Conservation (phyloP, 1,140 invertebrate genomes). For the Forficula auricularia region DNA sequence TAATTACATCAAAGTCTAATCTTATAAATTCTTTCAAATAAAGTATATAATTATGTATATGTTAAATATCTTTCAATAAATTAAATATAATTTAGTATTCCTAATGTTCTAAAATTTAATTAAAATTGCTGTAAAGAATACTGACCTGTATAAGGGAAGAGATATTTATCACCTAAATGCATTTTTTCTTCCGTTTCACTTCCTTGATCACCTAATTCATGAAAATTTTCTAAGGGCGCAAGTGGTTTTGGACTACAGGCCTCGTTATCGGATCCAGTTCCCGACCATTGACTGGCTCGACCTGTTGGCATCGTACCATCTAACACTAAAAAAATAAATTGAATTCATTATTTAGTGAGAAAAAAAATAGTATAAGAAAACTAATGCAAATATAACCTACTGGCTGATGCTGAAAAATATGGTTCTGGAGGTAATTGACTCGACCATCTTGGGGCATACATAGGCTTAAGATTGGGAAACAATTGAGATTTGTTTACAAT, state of each 20-base stretch:
- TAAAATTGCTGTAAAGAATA: no score
- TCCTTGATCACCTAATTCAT: constrained; percentile 37
- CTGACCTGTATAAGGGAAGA: constrained; percentile 52
- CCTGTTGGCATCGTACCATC: constrained; percentile 14
- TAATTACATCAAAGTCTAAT: no score
- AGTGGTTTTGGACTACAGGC: constrained; percentile 37
- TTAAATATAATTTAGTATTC: no score
- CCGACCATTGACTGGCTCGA: constrained; percentile 56
- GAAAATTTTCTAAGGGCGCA: constrained; percentile 36
- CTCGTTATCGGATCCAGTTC: constrained; percentile 56
- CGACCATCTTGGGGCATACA: constrained; percentile 50
- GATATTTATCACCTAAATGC: constrained; percentile 53
- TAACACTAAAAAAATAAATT: constrained; percentile 1
- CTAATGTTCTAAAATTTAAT: no score
- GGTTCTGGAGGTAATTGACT: constrained; percentile 34
- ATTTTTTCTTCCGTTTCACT: constrained; percentile 56
- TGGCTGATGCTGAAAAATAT: constrained; percentile 9
- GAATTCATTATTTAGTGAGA: constrained; percentile 1
- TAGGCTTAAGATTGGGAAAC: constrained; percentile 48
- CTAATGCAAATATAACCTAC: constrained; percentile 12
- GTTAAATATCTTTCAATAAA: no score
- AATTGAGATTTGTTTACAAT: constrained; percentile 50
- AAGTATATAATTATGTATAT: no score
- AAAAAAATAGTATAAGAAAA: constrained; percentile 5
- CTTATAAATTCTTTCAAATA: no score